Percentiles rank a stretch among this genome's conserved stretches.
Conservation (phyloP, 2,113 vertebrate species). For the Antidorcas marsupialis region DNA sequence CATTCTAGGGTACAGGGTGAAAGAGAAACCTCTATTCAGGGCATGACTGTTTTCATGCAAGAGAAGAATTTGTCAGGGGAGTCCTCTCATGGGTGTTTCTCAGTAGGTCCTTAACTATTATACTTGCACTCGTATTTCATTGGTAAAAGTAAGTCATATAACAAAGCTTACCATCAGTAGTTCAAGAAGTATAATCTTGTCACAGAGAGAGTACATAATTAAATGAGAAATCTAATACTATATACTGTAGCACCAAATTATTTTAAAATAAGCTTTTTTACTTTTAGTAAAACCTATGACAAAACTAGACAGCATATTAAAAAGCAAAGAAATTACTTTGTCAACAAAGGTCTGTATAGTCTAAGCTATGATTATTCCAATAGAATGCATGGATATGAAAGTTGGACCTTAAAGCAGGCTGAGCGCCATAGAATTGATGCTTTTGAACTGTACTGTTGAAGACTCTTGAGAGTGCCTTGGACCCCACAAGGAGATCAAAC, state of each 20-base stretch:
- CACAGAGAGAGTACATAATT: neutral
- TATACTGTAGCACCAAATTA: neutral
- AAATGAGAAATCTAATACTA: neutral
- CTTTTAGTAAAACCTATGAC: neutral
- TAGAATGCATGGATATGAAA: neutral
- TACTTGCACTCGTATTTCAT: neutral
- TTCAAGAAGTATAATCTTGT: neutral
- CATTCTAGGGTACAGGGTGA: neutral
- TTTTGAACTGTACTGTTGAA: neutral
- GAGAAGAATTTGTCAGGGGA: neutral
- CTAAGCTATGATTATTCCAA: neutral
- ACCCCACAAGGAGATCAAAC: neutral
- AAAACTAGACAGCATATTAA: neutral
- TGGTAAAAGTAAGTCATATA: neutral
- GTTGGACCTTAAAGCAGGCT: neutral
- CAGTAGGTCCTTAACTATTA: neutral
- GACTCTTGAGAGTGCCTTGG: neutral
- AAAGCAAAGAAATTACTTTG: neutral
- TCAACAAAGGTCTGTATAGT: neutral
- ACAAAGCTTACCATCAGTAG: neutral
- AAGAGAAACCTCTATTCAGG: neutral
- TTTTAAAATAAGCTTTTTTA: neutral
- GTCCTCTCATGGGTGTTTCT: neutral
- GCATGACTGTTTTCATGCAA: neutral
- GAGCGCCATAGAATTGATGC: fast-evolving